A percentile compares a stretch with the other conserved stretches of the same genome.
These are phyloP conservation scores for Sprattus sprattus DNA, from an alignment of 2,113 vertebrate genomes.

Conservation along the genomic window DNA sequence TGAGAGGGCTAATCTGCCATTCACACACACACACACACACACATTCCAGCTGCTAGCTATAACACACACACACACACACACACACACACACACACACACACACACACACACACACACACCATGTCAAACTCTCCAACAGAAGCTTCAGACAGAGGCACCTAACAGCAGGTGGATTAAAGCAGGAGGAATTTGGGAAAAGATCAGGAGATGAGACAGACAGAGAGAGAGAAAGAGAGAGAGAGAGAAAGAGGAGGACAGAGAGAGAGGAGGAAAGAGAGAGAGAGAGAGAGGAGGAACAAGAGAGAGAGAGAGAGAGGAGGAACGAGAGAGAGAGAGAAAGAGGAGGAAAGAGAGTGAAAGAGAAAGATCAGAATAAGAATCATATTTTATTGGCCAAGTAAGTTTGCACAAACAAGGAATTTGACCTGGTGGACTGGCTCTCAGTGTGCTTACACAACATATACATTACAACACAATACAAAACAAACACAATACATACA, in stretches of 20 bases:
- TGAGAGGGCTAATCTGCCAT: slow-evolving; percentile 2
- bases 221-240: no score
- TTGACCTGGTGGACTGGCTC: no score
- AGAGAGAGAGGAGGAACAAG: background rate
- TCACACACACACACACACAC: background rate
- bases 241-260: background rate
- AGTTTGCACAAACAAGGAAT: no score
- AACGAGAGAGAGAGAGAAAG: no score
- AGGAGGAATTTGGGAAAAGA: background rate
- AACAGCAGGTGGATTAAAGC: background rate
- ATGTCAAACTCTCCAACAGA: background rate
- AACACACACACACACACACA: background rate
- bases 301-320: no score
- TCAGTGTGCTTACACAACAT: no score
- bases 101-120: background rate
- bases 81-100: background rate
- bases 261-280: background rate
- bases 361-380: no score
- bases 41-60: no score
- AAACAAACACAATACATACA: no score
- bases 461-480: no score
- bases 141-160: no score
- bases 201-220: background rate
- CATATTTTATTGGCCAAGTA: no score
- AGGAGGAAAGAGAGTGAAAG: background rate